Conservation (phyloP, 2,113 vertebrate genomes). For the Xiphophorus maculatus region DNA sequence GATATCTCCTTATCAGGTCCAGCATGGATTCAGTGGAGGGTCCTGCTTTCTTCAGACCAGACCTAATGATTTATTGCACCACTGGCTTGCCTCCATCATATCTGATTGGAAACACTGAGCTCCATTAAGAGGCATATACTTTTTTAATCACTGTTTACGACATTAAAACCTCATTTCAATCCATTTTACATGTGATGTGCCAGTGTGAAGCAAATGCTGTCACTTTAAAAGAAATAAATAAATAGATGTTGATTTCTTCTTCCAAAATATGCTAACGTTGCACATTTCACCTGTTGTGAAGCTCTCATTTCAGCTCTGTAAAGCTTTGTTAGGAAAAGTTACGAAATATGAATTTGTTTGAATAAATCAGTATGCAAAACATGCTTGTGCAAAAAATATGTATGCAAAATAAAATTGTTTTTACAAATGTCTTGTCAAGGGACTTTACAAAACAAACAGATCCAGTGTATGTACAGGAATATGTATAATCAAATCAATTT, state of each 20-base stretch:
- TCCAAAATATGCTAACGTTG: conserved; percentile 33
- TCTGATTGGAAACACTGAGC: conserved; percentile 62
- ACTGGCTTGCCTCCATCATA: conserved; percentile 53
- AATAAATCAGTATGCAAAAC: no score
- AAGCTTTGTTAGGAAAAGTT: conserved; percentile 57
- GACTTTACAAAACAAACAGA: no score
- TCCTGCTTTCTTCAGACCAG: conserved; percentile 58
- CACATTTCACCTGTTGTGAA: conserved; percentile 1
- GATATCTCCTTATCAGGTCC: conserved; percentile 69
- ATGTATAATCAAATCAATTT: no score
- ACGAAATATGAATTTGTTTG: conserved; percentile 31
- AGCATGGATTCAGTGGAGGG: conserved; percentile 51
- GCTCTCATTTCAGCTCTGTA: conserved; percentile 60
- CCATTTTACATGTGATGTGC: neutral
- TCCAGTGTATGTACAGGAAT: no score
- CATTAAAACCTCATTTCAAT: conserved; percentile 47
- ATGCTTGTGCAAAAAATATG: no score
- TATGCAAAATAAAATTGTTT: no score
- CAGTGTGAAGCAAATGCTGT: no score
- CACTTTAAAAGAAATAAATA: no score
- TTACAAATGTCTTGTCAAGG: no score
- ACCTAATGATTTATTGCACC: conserved; percentile 71
- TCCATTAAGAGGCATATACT: conserved; percentile 64
- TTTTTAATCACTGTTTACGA: conserved; percentile 66
- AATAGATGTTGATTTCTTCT: conserved; percentile 50